Conservation (phyloP, 1,140 invertebrate genomes). For the Bombus affinis region DNA sequence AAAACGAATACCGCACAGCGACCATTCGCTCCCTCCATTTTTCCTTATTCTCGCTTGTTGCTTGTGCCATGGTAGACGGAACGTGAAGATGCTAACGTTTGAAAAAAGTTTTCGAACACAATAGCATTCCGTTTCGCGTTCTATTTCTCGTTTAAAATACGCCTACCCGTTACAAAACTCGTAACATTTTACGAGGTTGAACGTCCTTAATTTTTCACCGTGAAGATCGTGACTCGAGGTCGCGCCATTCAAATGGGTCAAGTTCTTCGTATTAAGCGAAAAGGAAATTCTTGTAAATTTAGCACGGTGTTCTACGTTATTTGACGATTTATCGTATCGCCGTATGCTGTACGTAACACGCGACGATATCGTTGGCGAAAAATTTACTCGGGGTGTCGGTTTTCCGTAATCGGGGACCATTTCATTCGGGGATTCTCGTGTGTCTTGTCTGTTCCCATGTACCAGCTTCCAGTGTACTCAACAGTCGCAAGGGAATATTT, state of each 20-base stretch:
- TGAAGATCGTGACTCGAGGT: neutral
- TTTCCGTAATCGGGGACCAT: conserved; percentile 5
- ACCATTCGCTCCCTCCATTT: neutral
- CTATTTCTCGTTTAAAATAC: conserved; percentile 18
- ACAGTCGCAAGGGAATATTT: conserved; percentile 60
- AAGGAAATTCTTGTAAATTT: neutral
- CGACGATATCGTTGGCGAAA: neutral
- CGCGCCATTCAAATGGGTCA: neutral
- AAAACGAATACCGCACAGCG: neutral
- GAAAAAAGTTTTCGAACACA: neutral
- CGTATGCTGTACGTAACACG: neutral
- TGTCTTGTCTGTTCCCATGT: conserved; percentile 3
- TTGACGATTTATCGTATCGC: neutral
- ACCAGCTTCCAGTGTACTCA: conserved; percentile 29
- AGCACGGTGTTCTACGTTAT: neutral
- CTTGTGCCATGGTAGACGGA: neutral
- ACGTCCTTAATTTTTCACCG: neutral
- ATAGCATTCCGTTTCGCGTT: neutral
- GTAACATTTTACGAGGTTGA: neutral
- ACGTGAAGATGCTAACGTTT: neutral
- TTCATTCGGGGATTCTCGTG: conserved; percentile 14
- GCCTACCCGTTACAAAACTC: neutral
- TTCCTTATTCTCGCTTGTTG: too few relatives aligned
- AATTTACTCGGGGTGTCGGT: neutral
- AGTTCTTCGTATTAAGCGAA: neutral